Percentiles rank a stretch among this genome's conserved stretches.
phyloP scores from a whole-genome alignment of 2,797 vertebrate species.

The Pseudopleuronectes americanus region DNA sequence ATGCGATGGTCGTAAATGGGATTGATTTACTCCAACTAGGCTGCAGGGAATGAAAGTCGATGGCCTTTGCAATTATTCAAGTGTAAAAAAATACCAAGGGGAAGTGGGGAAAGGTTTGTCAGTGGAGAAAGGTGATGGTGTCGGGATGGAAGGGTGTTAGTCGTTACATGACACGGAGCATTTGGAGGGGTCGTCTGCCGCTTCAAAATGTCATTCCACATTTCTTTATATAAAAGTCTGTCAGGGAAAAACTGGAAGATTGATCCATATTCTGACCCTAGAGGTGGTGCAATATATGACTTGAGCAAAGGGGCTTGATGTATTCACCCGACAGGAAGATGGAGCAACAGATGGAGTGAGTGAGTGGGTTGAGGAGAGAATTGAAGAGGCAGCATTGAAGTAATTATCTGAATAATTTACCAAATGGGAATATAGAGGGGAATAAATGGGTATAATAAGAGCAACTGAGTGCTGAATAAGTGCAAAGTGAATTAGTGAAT shows the following conservation, averaged over 20 bases:
- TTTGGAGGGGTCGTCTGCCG: background rate
- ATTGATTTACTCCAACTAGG: slow-evolving; percentile 59
- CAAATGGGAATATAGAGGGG: no score
- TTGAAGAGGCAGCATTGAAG: no score
- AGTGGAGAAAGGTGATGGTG: background rate
- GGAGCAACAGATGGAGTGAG: background rate
- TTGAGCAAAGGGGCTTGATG: slow-evolving; percentile 15
- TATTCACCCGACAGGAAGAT: background rate
- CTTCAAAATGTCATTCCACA: slow-evolving; percentile 16
- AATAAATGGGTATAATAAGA: no score
- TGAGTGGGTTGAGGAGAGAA: no score
- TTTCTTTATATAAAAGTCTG: background rate
- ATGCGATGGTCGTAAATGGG: slow-evolving; percentile 54
- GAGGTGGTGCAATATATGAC: background rate
- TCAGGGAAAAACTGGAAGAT: background rate
- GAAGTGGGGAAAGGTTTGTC: slow-evolving; percentile 32
- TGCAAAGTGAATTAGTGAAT: no score
- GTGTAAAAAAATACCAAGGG: slow-evolving; percentile 16
- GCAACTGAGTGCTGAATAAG: no score
- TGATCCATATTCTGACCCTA: slow-evolving; percentile 24
- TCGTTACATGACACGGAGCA: slow-evolving; percentile 28
- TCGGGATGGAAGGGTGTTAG: slow-evolving; percentile 16
- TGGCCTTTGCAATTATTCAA: slow-evolving; percentile 45
- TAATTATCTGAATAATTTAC: no score
- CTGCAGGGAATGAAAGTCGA: slow-evolving; percentile 36